Evolutionary conservation across 2,797 vertebrate genomes (phyloP).

Genomic region (Lacerta viridis): DNA sequence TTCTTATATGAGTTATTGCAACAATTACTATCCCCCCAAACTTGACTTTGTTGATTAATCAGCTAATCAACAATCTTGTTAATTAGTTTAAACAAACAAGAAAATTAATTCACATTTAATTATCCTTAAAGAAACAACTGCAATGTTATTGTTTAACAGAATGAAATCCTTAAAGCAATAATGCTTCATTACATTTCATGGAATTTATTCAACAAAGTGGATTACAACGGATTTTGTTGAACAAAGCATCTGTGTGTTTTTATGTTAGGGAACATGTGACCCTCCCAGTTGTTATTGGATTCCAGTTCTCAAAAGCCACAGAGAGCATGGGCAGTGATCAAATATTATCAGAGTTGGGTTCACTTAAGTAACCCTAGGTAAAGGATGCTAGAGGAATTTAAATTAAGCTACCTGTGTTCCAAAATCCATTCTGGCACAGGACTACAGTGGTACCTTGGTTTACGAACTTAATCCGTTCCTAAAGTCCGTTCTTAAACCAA

Average conservation of each 20-base stretch:
- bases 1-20: background rate
- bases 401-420: no score
- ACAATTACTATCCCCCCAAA: constrained; percentile 7
- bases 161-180: background rate
- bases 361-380: no score
- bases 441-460: no score
- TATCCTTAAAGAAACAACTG: constrained; percentile 15
- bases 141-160: constrained; percentile 20
- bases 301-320: background rate
- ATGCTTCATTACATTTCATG: no score
- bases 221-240: background rate
- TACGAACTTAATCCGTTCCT: no score
- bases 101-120: background rate
- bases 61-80: constrained; percentile 10
- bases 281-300: background rate
- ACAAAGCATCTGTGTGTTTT: background rate
- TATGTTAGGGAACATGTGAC: background rate
- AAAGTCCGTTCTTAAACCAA: no score
- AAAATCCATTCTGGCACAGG: no score
- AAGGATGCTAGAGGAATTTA: no score
- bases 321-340: no score
- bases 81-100: background rate
- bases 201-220: background rate
- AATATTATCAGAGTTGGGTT: no score
- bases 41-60: background rate